Percentiles rank a stretch among this genome's conserved stretches.
Conservation (phyloP, 30 jellyfish, hydroid and myxozoan species). For the Nemopilema nomurai region DNA sequence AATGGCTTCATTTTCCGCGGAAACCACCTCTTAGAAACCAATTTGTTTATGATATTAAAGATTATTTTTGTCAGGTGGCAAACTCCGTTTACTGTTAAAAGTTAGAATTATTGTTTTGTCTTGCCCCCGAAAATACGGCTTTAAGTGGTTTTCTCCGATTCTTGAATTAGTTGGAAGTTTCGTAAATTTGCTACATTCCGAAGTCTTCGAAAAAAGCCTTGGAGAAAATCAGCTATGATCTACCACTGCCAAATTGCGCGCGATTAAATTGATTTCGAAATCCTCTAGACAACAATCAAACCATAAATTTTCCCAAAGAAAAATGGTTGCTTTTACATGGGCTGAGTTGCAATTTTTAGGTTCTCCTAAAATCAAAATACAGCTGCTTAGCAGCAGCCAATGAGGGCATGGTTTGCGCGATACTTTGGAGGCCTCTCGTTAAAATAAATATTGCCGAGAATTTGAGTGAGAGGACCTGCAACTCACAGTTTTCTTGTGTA, state of each 20-base stretch:
- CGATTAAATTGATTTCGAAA: not conserved
- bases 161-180: not conserved
- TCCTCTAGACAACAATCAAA: not conserved
- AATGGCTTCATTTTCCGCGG: slow-evolving; percentile 66
- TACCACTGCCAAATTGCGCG: not conserved
- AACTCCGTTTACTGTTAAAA: not conserved
- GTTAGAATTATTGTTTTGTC: not conserved
- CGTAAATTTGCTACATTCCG: not conserved
- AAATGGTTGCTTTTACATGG: not conserved
- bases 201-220: no score
- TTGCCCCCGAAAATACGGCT: not conserved
- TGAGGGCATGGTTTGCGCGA: slow-evolving; percentile 68
- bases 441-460: slow-evolving; percentile 48
- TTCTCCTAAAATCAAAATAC: slow-evolving; percentile 50
- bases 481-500: slow-evolving; percentile 57
- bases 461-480: slow-evolving; percentile 42
- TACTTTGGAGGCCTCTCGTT: slow-evolving; percentile 60
- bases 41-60: slow-evolving; percentile 16
- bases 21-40: slow-evolving; percentile 55
- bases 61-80: not conserved
- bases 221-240: no score
- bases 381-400: slow-evolving; percentile 79
- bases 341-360: slow-evolving; percentile 9
- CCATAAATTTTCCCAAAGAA: not conserved
- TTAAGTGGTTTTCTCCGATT: not conserved